These are phyloP conservation scores for Sylvia borin DNA, from an alignment of 2,797 vertebrate species.

Conservation along the genomic window DNA sequence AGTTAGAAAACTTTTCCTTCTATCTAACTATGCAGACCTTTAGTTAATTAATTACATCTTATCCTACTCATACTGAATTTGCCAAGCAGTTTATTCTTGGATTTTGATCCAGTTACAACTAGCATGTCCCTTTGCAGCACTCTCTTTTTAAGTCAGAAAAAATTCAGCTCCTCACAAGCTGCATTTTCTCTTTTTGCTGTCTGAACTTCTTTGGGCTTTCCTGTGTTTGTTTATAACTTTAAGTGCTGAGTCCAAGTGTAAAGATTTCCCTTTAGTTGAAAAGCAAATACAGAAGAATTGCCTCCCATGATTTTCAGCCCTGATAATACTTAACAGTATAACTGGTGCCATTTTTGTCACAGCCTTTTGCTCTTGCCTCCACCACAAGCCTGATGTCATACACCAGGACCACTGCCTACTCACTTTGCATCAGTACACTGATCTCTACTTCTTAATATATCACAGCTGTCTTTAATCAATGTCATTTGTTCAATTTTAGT, in stretches of 20 bases:
- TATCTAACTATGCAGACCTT: background rate
- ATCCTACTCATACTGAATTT: background rate
- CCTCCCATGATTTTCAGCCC: background rate
- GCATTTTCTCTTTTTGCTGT: background rate
- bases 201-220: background rate
- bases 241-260: background rate
- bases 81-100: background rate
- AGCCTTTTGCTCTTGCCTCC: background rate
- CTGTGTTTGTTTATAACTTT: background rate
- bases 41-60: background rate
- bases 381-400: background rate
- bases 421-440: background rate
- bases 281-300: background rate
- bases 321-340: background rate
- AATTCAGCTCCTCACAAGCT: background rate
- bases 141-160: background rate
- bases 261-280: background rate
- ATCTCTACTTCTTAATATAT: background rate
- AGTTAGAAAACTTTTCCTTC: background rate
- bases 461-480: background rate
- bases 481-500: background rate
- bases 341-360: background rate
- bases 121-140: background rate
- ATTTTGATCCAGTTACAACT: background rate
- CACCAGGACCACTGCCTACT: background rate